phyloP scores from a whole-genome alignment of 2,888 invertebrate genomes.

The Allygus modestus region DNA sequence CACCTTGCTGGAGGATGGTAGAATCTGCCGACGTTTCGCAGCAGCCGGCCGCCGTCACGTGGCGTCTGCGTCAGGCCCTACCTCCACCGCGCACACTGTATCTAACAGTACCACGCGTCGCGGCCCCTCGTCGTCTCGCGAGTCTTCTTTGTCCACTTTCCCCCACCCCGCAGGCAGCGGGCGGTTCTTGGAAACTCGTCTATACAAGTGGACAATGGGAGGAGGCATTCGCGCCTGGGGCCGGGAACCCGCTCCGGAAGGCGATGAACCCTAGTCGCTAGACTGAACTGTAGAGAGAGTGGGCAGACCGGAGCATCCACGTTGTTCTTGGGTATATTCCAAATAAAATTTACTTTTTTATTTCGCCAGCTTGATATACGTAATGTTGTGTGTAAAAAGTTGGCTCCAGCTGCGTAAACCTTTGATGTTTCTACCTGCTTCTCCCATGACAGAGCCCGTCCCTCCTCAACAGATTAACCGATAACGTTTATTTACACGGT shows the following conservation, averaged over 20 bases:
- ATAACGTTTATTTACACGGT: too few relatives aligned
- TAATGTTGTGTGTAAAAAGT: too few relatives aligned
- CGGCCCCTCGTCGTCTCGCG: not conserved
- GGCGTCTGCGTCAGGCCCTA: not conserved
- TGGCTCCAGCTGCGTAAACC: too few relatives aligned
- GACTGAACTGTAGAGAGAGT: not conserved
- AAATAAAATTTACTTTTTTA: too few relatives aligned
- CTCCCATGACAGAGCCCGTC: too few relatives aligned
- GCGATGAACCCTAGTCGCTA: conserved; percentile 28
- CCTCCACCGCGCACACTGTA: conserved; percentile 20
- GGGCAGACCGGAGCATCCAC: too few relatives aligned
- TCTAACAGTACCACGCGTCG: conserved; percentile 16
- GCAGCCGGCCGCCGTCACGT: not conserved
- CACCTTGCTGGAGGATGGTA: too few relatives aligned
- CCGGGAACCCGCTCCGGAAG: not conserved
- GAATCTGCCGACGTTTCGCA: not conserved
- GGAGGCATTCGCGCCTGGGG: conserved; percentile 6
- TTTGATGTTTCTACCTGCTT: too few relatives aligned
- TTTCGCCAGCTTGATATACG: too few relatives aligned
- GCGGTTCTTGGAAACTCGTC: conserved; percentile 49
- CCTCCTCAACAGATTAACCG: too few relatives aligned
- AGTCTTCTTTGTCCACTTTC: conserved; percentile 37
- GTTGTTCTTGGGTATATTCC: too few relatives aligned
- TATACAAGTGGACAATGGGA: conserved; percentile 39
- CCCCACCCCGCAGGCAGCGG: conserved; percentile 11